Base-by-base conservation (phyloP, 2,888 invertebrate genomes). In the Teinopalpus imperialis region DNA sequence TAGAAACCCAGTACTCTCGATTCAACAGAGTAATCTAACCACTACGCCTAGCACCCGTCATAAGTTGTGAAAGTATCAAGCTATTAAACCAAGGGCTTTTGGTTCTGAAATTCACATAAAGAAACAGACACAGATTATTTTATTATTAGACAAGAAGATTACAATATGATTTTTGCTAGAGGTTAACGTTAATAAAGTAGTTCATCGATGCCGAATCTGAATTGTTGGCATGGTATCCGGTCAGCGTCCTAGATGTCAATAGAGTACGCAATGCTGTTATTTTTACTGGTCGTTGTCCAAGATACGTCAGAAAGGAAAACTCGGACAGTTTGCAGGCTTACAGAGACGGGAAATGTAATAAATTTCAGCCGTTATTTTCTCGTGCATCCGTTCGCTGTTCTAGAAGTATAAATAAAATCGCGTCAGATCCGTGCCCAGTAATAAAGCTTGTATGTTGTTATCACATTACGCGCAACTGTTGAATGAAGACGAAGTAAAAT, bases 211-310 rank as follows among this genome's bases (percentile, higher is more conserved):
- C 49, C 51, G 59, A 59, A 63, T 65, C 54, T 59, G 64, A 69
- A 69, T 67, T 68, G 75, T 81, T 87, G 86, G 83, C 85, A 82
- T 77, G 66, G 66, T 71, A 74, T 72, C 67, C 75, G 80, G 80
- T 74, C 75, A 75, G 72, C 69, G 87, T 76, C 73, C 87, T 77
- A 87, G 61, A 74, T 86, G 80, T 82, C 78, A 69, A 80, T 82
- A 77, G 72, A 69, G 79, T 70, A 64, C 69, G 71, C 69, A 68
- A 69, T 78, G 79, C 63, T 72, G 73, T 73, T 81, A 81, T 83
- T 85, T 85, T 80, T 72, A 72, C 78, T 86, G 79, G 86, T 82
- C 76, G 79, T 80, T 75, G 81, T 85, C 81, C 86, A 86, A 87
- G 69, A 74, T 64, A 62, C 81, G 81, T 80, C 80, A 80, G 60